Base-by-base conservation (phyloP, 2,797 vertebrate genomes). In the Cyclopterus lumpus region DNA sequence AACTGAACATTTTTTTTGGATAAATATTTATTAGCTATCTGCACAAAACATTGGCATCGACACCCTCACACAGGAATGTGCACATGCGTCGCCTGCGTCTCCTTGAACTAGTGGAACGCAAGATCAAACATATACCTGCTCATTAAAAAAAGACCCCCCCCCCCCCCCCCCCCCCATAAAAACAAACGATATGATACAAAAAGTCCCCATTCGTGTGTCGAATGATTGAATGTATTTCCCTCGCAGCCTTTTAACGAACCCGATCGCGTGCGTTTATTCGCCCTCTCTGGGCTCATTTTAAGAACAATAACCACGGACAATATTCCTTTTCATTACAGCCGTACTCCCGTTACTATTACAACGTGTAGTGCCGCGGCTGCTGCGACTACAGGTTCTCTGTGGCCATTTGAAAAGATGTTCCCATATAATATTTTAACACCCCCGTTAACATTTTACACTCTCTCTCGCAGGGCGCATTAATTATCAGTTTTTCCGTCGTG, bases 361-460 rank as follows among this genome's bases (percentile, higher is more conserved):
- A n/a, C 26, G 22, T 16, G 8, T 9, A 36, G n/a, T n/a, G n/a
- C 34, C 36, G 8, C 34, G 36, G 15, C 64, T 66, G 1, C 28
- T 26, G n/a, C 61, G 11, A 38, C 53, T 11, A 20, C 30, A 44
- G 11, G 61, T 63, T 55, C 10, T 51, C 26, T 61, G 24, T 14
- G 30, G 4, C 66, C 46, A 14, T 65, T 54, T 46, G 51, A 24
- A 24, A 66, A 18, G 40, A 48, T 42, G 36, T 67, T 9, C 12
- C 32, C n/a, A 65, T 14, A 36, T 28, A 0, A 44, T 61, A 1
- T 64, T 62, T 22, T 71, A 11, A 49, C 30, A 55, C 18, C 24
- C 26, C n/a, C n/a, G n/a, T 54, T 58, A 44, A 53, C 42, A 62
- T 61, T 38, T 71, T 63, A 8, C 55, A 48, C 49, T 46, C 14